Percentiles rank a stretch among this genome's conserved stretches.
These are phyloP conservation scores for Solea senegalensis DNA, from an alignment of 2,113 vertebrate species.

Conservation along the genomic window DNA sequence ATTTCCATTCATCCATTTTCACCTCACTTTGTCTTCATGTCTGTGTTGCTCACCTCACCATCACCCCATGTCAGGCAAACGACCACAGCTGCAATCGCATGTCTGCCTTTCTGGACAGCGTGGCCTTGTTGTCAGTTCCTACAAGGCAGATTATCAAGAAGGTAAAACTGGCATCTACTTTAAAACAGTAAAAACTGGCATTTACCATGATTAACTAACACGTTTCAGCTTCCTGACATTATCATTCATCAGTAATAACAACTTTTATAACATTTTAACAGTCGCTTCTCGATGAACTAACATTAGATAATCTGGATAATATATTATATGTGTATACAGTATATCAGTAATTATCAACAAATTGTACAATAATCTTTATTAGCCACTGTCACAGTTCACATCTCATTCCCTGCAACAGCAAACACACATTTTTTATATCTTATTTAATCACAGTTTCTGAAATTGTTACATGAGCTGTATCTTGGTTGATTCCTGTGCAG, in stretches of 20 bases:
- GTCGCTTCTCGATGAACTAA: not conserved
- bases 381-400: slow-evolving; percentile 2
- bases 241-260: slow-evolving; percentile 23
- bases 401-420: not conserved
- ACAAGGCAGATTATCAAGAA: slow-evolving; percentile 86
- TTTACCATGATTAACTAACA: slow-evolving; percentile 32
- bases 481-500: slow-evolving; percentile 59
- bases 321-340: not conserved
- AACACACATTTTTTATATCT: slow-evolving; percentile 3
- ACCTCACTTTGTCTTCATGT: slow-evolving; percentile 69
- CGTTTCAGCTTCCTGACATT: slow-evolving; percentile 29
- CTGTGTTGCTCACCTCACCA: slow-evolving; percentile 58
- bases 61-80: slow-evolving; percentile 82
- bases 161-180: slow-evolving; percentile 81
- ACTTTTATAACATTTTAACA: slow-evolving; percentile 15
- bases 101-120: slow-evolving; percentile 88
- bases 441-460: not conserved
- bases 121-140: slow-evolving; percentile 82
- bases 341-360: not conserved
- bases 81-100: slow-evolving; percentile 87
- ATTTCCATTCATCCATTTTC: slow-evolving; percentile 60
- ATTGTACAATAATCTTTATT: not conserved
- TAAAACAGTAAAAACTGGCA: slow-evolving; percentile 72
- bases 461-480: slow-evolving; percentile 5
- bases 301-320: not conserved